phyloP scores from a whole-genome alignment of 2,797 vertebrate species.

The Lateolabrax maculatus region DNA sequence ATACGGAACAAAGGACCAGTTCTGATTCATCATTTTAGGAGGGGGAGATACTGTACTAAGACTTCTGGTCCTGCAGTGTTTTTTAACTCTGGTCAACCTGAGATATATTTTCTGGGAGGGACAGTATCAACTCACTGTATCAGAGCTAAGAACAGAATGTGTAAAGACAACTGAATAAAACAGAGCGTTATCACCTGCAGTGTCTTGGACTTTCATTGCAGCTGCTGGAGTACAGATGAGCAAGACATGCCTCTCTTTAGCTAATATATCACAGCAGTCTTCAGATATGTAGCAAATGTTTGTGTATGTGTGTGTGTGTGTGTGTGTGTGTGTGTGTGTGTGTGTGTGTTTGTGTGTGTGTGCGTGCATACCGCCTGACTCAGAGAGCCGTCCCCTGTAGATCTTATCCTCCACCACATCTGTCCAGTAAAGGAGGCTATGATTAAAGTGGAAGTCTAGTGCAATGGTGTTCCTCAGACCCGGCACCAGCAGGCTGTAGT shows the following conservation, averaged over 20 bases:
- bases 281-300: constrained; percentile 32
- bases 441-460: constrained; percentile 98
- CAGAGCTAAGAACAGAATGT: constrained; percentile 19
- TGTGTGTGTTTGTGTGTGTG: background rate
- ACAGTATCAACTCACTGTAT: constrained; percentile 38
- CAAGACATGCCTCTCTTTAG: constrained; percentile 22
- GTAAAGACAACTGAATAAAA: constrained; percentile 40
- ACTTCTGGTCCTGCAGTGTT: constrained; percentile 35
- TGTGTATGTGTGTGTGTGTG: background rate
- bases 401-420: constrained; percentile 99
- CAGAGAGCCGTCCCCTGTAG: constrained; percentile 95
- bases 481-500: constrained; percentile 97
- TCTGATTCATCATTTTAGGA: constrained; percentile 54
- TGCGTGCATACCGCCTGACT: constrained; percentile 89
- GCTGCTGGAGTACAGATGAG: constrained; percentile 24
- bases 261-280: constrained; percentile 28
- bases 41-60: constrained; percentile 14
- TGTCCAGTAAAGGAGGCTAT: constrained; percentile 97
- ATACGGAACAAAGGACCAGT: constrained; percentile 27
- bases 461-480: constrained; percentile 98
- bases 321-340: background rate
- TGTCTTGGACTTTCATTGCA: constrained; percentile 37
- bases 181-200: constrained; percentile 22
- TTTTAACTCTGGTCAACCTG: constrained; percentile 27
- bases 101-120: constrained; percentile 43